These are phyloP conservation scores for Typhlichthys subterraneus DNA, from an alignment of 2,797 vertebrate genomes.

Conservation along the genomic window DNA sequence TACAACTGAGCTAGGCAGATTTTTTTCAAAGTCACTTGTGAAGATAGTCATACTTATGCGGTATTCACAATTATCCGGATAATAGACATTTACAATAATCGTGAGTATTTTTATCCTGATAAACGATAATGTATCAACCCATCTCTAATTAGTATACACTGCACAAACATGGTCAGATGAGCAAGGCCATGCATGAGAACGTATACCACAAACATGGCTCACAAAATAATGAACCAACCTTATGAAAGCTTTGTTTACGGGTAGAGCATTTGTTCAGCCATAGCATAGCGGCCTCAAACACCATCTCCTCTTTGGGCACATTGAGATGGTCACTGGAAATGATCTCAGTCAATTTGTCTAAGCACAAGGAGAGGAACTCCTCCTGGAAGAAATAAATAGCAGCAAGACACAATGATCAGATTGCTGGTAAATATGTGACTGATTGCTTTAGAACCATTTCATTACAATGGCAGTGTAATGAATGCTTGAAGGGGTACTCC, in stretches of 20 bases:
- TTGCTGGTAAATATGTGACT: too few relatives aligned
- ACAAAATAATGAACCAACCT: constrained; percentile 59
- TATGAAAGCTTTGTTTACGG: constrained; percentile 80
- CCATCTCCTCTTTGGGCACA: constrained; percentile 78
- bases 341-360: constrained; percentile 82
- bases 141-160: neutral
- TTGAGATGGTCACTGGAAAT: constrained; percentile 79
- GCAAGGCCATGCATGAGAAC: too few relatives aligned
- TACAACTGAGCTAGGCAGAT: too few relatives aligned
- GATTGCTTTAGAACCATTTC: too few relatives aligned
- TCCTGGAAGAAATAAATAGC: constrained; percentile 58
- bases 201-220: neutral
- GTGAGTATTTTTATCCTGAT: too few relatives aligned
- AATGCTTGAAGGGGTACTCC: too few relatives aligned
- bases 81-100: too few relatives aligned
- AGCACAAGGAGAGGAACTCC: constrained; percentile 81
- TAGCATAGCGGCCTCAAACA: constrained; percentile 79
- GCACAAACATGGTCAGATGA: neutral
- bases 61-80: too few relatives aligned
- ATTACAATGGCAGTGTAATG: too few relatives aligned
- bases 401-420: neutral
- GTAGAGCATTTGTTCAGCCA: constrained; percentile 79
- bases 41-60: too few relatives aligned
- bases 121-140: too few relatives aligned
- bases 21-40: too few relatives aligned